These are phyloP conservation scores for Drosophila ananassae DNA, from an alignment of 1,140 invertebrate species.

Conservation along the genomic window DNA sequence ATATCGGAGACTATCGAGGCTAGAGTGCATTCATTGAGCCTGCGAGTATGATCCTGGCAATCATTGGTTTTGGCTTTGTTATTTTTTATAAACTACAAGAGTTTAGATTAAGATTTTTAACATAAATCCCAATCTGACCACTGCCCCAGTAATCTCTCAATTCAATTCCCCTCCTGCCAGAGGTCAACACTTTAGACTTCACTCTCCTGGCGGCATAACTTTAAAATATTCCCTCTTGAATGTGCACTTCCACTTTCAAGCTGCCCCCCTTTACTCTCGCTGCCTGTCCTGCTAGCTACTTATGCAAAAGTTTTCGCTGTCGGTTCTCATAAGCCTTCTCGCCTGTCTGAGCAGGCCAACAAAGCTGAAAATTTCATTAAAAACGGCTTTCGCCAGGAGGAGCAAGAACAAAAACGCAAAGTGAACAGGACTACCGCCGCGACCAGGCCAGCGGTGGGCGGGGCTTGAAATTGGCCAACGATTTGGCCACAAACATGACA, in stretches of 20 bases:
- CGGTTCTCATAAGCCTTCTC: slow-evolving; percentile 51
- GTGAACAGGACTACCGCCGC: background rate
- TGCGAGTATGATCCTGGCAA: slow-evolving; percentile 32
- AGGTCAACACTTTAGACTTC: slow-evolving; percentile 21
- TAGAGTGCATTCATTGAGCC: slow-evolving; percentile 37
- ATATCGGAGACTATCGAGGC: slow-evolving; percentile 45
- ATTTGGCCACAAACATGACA: slow-evolving; percentile 55
- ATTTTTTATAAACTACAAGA: no score
- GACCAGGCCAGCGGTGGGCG: background rate
- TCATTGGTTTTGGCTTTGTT: slow-evolving; percentile 64
- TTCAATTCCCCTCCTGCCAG: slow-evolving; percentile 41
- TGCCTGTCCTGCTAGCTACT: slow-evolving; percentile 22
- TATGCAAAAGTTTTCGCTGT: slow-evolving; percentile 67
- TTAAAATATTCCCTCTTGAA: slow-evolving; percentile 50
- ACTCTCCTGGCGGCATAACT: background rate
- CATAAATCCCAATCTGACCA: slow-evolving; percentile 3
- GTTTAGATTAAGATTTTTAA: background rate
- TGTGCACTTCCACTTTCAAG: slow-evolving; percentile 12
- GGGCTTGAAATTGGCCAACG: slow-evolving; percentile 36
- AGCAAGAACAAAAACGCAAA: slow-evolving; percentile 17
- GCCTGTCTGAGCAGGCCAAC: slow-evolving; percentile 60
- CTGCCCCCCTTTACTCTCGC: background rate
- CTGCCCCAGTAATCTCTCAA: slow-evolving; percentile 39
- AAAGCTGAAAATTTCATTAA: slow-evolving; percentile 74
- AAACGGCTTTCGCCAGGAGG: slow-evolving; percentile 48